Evolutionary conservation across 2,888 invertebrate genomes (phyloP).

Genomic region (Platerodrilus igneus): DNA sequence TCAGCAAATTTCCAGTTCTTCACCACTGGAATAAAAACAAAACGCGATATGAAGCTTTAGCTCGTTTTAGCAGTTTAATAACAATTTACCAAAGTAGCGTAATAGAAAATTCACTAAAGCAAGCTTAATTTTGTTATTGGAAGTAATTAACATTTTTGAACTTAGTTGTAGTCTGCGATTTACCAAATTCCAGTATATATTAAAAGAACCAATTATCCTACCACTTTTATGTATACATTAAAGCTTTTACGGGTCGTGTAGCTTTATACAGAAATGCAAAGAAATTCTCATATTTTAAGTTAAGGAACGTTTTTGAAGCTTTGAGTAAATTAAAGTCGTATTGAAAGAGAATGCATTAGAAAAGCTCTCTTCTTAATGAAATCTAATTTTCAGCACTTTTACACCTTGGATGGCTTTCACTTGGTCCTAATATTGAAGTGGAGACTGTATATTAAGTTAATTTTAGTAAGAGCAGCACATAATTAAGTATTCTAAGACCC

Average conservation of each 20-base stretch:
- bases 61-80: no score
- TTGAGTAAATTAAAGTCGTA: slow-evolving; percentile 22
- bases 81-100: slow-evolving; percentile 9
- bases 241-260: slow-evolving; percentile 15
- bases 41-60: neutral
- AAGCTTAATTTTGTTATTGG: slow-evolving; percentile 14
- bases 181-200: no score
- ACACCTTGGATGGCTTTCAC: no score
- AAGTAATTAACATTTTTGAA: slow-evolving; percentile 7
- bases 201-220: no score
- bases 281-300: slow-evolving; percentile 19
- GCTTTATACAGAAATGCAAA: slow-evolving; percentile 10
- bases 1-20: slow-evolving; percentile 1
- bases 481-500: no score
- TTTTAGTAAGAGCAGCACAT: no score
- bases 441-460: no score
- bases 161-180: no score
- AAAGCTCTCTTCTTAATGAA: slow-evolving; percentile 22
- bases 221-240: no score
- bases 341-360: slow-evolving; percentile 24
- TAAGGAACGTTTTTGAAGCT: slow-evolving; percentile 15
- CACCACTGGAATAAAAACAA: slow-evolving; percentile 3
- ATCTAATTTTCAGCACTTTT: slow-evolving; percentile 23
- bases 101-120: slow-evolving; percentile 2
- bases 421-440: no score